Evolutionary conservation across 2,888 invertebrate species (phyloP).

Genomic region (Creontiades dilutus): DNA sequence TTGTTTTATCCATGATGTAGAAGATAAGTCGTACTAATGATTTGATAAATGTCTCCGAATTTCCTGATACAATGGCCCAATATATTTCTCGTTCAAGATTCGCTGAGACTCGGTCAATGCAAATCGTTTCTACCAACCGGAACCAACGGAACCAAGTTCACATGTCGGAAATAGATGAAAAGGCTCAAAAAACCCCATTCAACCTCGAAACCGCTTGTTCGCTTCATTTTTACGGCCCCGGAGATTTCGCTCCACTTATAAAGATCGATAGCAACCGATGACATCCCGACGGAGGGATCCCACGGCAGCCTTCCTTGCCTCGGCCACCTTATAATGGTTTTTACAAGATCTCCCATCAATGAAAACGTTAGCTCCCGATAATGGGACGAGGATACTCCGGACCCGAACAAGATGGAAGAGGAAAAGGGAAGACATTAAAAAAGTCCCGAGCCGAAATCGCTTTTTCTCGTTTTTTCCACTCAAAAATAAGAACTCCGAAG

Average conservation of each 20-base stretch:
- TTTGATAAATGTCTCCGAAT: no score
- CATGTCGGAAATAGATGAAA: neutral
- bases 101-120: no score
- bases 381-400: slow-evolving; percentile 20
- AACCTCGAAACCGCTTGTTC: neutral
- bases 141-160: neutral
- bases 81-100: no score
- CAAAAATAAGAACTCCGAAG: slow-evolving; percentile 34
- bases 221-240: neutral
- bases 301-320: slow-evolving; percentile 30
- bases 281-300: slow-evolving; percentile 17
- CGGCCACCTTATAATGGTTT: slow-evolving; percentile 58
- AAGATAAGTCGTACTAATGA: no score
- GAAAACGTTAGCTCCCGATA: slow-evolving; percentile 63
- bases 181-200: neutral
- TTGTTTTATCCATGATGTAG: no score
- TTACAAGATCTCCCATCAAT: slow-evolving; percentile 62
- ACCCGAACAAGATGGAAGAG: slow-evolving; percentile 38
- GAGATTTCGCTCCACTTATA: slow-evolving; percentile 33
- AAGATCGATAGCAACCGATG: slow-evolving; percentile 18
- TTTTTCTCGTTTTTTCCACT: slow-evolving; percentile 48
- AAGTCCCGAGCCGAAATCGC: neutral
- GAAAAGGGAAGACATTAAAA: slow-evolving; percentile 48
- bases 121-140: neutral
- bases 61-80: no score